Evolutionary conservation across 2,888 invertebrate genomes (phyloP).

Genomic region (Agonopterix heracliana): DNA sequence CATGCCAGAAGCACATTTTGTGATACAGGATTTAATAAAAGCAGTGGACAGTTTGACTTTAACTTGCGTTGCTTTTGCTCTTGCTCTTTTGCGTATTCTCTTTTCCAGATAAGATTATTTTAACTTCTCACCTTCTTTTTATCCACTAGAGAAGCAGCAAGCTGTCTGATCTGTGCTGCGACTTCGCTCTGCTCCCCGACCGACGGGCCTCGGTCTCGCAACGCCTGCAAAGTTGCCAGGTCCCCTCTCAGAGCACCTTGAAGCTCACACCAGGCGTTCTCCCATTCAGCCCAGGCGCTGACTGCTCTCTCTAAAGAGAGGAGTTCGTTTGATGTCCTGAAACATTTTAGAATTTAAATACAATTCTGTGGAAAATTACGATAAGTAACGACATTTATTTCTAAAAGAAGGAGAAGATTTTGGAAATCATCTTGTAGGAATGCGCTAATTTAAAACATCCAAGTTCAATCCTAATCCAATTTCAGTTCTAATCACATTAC

Average conservation of each 20-base stretch:
- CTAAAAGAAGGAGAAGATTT: no score
- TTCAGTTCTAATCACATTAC: no score
- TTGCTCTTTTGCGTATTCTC: no score
- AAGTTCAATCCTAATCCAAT: no score
- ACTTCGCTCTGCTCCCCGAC: slow-evolving; percentile 75
- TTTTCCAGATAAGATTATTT: no score
- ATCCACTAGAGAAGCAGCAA: slow-evolving; percentile 76
- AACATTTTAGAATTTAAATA: slow-evolving; percentile 22
- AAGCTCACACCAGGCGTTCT: slow-evolving; percentile 84
- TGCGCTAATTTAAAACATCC: no score
- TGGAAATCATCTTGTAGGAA: no score
- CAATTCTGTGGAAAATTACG: neutral
- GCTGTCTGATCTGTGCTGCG: slow-evolving; percentile 73
- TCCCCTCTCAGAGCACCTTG: slow-evolving; percentile 86
- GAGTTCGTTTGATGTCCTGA: slow-evolving; percentile 83
- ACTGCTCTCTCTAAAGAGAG: slow-evolving; percentile 83
- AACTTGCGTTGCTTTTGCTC: no score
- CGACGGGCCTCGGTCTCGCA: slow-evolving; percentile 76
- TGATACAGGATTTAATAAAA: no score
- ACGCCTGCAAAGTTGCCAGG: slow-evolving; percentile 55
- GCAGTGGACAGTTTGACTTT: no score
- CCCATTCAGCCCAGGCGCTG: slow-evolving; percentile 85
- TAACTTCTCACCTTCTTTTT: slow-evolving; percentile 52
- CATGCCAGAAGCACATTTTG: no score
- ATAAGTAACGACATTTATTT: no score